Conservation (phyloP, 1,140 invertebrate species). For the Caenorhabditis brenneri region DNA sequence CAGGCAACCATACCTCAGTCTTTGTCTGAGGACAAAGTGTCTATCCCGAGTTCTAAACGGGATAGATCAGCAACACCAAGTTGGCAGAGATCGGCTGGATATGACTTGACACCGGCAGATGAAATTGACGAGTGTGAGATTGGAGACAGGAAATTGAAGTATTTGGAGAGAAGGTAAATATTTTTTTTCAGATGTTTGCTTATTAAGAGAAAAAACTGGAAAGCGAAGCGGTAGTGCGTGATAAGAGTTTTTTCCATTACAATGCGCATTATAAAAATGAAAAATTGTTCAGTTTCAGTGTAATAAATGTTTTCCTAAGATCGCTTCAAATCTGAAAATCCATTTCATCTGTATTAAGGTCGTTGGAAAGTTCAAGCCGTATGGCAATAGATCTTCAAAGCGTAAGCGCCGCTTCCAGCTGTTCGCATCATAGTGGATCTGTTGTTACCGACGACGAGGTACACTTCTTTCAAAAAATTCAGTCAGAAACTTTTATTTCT, state of each 20-base stretch:
- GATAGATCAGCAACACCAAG: constrained; percentile 19
- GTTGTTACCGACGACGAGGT: constrained; percentile 39
- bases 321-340: not conserved
- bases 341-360: no score
- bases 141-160: constrained; percentile 32
- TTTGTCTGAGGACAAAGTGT: constrained; percentile 21
- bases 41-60: constrained; percentile 17
- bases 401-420: constrained; percentile 40
- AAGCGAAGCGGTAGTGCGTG: no score
- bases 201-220: not conserved
- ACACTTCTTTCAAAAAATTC: not conserved
- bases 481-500: not conserved
- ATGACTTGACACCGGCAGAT: constrained; percentile 20
- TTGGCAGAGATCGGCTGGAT: constrained; percentile 1
- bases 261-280: no score
- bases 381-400: constrained; percentile 47
- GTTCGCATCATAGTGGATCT: constrained; percentile 8
- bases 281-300: no score
- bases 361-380: constrained; percentile 44
- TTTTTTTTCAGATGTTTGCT: not conserved
- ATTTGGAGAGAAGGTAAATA: constrained; percentile 5
- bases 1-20: constrained; percentile 18
- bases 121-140: constrained; percentile 29
- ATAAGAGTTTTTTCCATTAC: no score
- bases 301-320: no score